Conservation (phyloP, 2,888 invertebrate genomes). For the Pollenia griseotomentosa region DNA sequence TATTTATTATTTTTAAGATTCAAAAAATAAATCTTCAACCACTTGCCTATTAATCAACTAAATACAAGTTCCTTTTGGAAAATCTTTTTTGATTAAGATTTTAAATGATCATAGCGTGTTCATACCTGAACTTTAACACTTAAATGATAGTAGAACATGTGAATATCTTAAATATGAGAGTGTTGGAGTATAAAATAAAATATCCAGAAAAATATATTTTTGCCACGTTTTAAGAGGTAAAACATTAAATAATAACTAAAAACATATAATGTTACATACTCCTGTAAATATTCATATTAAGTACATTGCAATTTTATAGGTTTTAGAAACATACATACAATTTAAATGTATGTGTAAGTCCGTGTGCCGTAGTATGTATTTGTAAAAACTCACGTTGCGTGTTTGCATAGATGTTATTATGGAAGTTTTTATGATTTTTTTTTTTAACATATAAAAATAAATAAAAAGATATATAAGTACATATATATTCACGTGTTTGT, state of each 20-base stretch:
- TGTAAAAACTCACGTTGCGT: constrained; percentile 58
- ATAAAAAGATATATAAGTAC: not conserved
- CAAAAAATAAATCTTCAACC: too few relatives aligned
- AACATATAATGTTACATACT: constrained; percentile 44
- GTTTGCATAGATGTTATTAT: constrained; percentile 42
- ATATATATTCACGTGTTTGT: constrained; percentile 61
- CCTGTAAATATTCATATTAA: not conserved
- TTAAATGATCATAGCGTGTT: not conserved
- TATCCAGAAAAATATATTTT: constrained; percentile 6
- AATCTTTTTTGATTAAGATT: constrained; percentile 1
- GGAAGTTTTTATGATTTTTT: constrained; percentile 5
- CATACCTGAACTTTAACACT: not conserved
- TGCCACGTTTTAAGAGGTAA: constrained; percentile 38
- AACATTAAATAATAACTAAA: constrained; percentile 30
- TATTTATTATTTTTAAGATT: too few relatives aligned
- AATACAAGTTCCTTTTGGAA: too few relatives aligned
- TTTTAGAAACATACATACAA: not conserved
- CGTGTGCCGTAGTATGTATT: not conserved
- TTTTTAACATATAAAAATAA: too few relatives aligned
- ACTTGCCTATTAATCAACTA: too few relatives aligned
- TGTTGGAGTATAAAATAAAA: too few relatives aligned
- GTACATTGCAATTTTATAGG: constrained; percentile 30
- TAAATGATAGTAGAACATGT: not conserved
- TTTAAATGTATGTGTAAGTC: constrained; percentile 18
- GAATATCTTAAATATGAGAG: not conserved